These are phyloP conservation scores for Drosophila lowei DNA, from an alignment of 1,140 invertebrate species.

Conservation along the genomic window DNA sequence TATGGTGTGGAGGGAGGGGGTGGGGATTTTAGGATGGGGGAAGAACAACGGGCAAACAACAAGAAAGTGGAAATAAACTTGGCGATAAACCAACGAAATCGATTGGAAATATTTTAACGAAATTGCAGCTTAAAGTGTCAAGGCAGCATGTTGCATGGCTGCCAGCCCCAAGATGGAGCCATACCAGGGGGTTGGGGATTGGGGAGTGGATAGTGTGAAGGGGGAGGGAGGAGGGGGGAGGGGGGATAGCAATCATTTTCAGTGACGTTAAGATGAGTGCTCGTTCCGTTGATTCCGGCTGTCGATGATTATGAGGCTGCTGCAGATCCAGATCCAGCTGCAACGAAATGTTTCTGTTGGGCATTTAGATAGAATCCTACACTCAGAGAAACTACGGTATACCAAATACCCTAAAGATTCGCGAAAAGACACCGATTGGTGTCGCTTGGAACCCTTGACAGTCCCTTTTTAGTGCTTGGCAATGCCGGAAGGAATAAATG, in stretches of 20 bases:
- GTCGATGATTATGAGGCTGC: slow-evolving; percentile 68
- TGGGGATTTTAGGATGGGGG: background rate
- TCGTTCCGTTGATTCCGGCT: slow-evolving; percentile 51
- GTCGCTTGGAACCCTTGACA: too few relatives aligned
- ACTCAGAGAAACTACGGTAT: too few relatives aligned
- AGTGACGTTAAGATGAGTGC: slow-evolving; percentile 57
- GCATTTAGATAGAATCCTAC: slow-evolving; percentile 51
- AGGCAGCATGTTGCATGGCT: slow-evolving; percentile 55
- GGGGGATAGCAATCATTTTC: slow-evolving; percentile 45
- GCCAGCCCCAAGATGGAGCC: slow-evolving; percentile 24
- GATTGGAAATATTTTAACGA: slow-evolving; percentile 81
- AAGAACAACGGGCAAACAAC: slow-evolving; percentile 61
- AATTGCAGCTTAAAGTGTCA: slow-evolving; percentile 83
- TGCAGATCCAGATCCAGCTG: slow-evolving; percentile 34
- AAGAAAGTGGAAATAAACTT: slow-evolving; percentile 77
- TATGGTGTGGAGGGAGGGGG: too few relatives aligned
- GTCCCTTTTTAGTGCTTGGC: too few relatives aligned
- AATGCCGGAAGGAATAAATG: too few relatives aligned
- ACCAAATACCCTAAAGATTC: too few relatives aligned
- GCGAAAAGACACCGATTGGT: too few relatives aligned
- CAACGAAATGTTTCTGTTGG: slow-evolving; percentile 41
- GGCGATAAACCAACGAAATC: slow-evolving; percentile 82
- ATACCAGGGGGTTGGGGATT: slow-evolving; percentile 7
- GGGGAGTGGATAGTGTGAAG: background rate
- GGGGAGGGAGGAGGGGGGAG: background rate